Evolutionary conservation across 1,140 invertebrate species (phyloP), one percentile per base, ranked within the genome.

Genomic region (Geopemphigus sp.): DNA sequence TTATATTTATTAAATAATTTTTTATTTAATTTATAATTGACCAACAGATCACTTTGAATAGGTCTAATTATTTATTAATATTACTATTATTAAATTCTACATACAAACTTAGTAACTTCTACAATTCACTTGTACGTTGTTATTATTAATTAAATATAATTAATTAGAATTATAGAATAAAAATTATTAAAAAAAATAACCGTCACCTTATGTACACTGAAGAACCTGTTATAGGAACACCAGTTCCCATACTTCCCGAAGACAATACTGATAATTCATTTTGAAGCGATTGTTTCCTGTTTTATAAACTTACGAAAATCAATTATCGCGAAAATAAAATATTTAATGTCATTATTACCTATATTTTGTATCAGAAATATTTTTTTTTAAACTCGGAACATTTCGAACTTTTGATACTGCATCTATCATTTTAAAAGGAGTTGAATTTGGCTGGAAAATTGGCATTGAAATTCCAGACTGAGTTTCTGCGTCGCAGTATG

Each of bases 361-460:
- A 39, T 39, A 24, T 17, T 10, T 76, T 26, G 39, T 76, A 45
- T 59, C 32, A 4, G 32, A 15, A 0, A 22, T 15, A 57, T 39
- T 57, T 1, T 11, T 11, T 24, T 39, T 57, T 22, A 57, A 15
- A 24, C 8, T n/a, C 17, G 32, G 3, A 47, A 5, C 17, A 11
- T 61, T 61, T 4, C 29, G 32, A 15, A 11, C 6, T 24, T 45
- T 76, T 17, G 73, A 24, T 57, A 45, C 73, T 17, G 5, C 56
- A 1, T 76, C 22, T 17, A 76, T 57, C 26, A 76, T 32, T 1
- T 59, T 76, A 59, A 59, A 76, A 11, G 73, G 56, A 4, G 73
- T 61, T 45, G 73, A 76, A 59, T 74, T 74, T 39, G 1, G 19
- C 14, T 59, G 32, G 26, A 76, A 76, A 76, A 76, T 61, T 57